These are phyloP conservation scores for Geotrupes spiniger DNA, from an alignment of 2,888 invertebrate genomes.

Conservation along the genomic window DNA sequence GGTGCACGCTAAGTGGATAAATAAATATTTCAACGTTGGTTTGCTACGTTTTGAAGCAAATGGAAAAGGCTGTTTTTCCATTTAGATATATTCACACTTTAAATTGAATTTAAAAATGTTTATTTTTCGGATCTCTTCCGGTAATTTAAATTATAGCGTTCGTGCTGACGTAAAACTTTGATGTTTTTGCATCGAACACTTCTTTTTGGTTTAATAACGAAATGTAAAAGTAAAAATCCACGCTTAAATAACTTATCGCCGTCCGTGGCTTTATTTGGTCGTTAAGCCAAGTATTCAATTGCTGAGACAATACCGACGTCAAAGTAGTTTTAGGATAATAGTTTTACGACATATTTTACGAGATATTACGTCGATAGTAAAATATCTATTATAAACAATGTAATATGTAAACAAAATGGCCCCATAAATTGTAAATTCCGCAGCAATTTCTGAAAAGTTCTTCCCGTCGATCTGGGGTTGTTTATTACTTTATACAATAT, in stretches of 20 bases:
- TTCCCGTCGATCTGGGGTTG: conserved; percentile 28
- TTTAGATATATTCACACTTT: conserved; percentile 12
- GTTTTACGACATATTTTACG: conserved; percentile 15
- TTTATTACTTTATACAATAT: conserved; percentile 45
- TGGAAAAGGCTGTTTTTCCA: conserved; percentile 32
- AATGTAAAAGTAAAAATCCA: too few species aligned
- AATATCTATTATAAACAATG: conserved; percentile 33
- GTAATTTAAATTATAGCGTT: conserved; percentile 2
- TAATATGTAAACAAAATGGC: conserved; percentile 36
- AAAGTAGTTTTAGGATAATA: conserved; percentile 14
- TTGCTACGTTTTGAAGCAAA: conserved; percentile 38
- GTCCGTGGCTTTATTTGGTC: too few species aligned
- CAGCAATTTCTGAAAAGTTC: conserved; percentile 19
- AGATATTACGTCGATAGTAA: conserved; percentile 25
- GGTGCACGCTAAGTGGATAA: conserved; percentile 40
- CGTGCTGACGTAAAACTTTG: background rate
- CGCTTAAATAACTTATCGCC: too few species aligned
- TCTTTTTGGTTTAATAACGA: background rate
- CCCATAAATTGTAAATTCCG: conserved; percentile 34
- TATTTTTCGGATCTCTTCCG: conserved; percentile 5
- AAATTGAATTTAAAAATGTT: conserved; percentile 13
- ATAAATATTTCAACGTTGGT: conserved; percentile 41
- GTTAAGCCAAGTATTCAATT: too few species aligned
- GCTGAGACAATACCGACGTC: too few species aligned
- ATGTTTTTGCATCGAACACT: background rate